These are phyloP conservation scores for Lutjanus argentimaculatus DNA, from an alignment of 2,797 vertebrate species.

Conservation along the genomic window DNA sequence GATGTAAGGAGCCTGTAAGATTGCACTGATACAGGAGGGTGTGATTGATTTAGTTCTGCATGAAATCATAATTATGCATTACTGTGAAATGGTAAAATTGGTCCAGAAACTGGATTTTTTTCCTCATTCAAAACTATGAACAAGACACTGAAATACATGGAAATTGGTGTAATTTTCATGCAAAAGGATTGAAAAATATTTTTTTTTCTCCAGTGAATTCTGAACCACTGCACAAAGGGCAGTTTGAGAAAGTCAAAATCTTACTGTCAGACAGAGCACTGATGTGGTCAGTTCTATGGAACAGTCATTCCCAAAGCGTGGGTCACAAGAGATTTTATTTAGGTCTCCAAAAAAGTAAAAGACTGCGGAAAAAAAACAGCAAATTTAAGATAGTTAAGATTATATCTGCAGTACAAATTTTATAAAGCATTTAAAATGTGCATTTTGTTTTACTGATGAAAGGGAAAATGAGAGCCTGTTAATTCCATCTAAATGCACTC, in stretches of 20 bases:
- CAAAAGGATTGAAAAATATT: too few species aligned
- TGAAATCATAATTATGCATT: neutral
- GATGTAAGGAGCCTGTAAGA: neutral
- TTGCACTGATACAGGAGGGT: neutral
- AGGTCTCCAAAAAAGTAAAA: too few species aligned
- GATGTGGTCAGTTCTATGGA: neutral
- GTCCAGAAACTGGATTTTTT: neutral
- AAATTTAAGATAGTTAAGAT: too few species aligned
- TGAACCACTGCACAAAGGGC: neutral
- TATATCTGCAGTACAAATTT: too few species aligned
- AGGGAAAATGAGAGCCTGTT: too few species aligned
- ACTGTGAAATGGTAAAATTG: neutral
- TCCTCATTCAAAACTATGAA: neutral
- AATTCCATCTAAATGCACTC: too few species aligned
- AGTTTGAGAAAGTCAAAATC: neutral
- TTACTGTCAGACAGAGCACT: neutral
- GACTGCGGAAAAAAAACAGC: too few species aligned
- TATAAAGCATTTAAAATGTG: too few species aligned
- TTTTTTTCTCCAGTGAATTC: neutral
- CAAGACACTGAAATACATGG: neutral
- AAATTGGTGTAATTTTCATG: neutral
- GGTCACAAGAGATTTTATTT: too few species aligned
- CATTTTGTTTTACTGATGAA: too few species aligned
- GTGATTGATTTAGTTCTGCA: slow-evolving; percentile 11
- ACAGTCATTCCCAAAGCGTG: too few species aligned